Conservation (phyloP, 1,140 invertebrate genomes). For the Lerema accius region DNA sequence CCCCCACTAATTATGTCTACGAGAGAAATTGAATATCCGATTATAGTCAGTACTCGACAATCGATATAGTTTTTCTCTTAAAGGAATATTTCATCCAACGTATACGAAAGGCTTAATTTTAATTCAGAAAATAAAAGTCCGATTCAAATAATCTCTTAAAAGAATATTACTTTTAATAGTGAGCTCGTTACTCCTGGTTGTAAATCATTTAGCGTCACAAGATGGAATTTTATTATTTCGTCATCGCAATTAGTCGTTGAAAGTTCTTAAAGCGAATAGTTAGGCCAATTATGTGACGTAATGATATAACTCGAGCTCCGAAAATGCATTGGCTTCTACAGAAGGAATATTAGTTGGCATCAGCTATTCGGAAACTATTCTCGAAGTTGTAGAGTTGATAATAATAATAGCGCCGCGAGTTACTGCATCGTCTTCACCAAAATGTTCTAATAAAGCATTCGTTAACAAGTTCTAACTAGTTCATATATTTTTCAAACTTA, state of each 20-base stretch:
- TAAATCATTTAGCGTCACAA: neutral
- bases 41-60: too few relatives aligned
- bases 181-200: too few relatives aligned
- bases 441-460: constrained; percentile 11
- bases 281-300: constrained; percentile 2
- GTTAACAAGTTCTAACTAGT: constrained; percentile 1
- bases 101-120: too few relatives aligned
- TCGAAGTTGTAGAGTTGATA: constrained; percentile 20
- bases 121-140: too few relatives aligned
- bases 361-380: constrained; percentile 25
- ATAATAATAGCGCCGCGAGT: constrained; percentile 26
- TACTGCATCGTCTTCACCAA: constrained; percentile 12
- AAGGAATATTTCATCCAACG: too few relatives aligned
- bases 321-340: constrained; percentile 12
- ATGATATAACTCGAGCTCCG: constrained; percentile 1
- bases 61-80: too few relatives aligned
- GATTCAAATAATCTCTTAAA: too few relatives aligned
- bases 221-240: neutral
- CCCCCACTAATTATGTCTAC: too few relatives aligned
- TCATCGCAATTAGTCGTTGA: constrained; percentile 1
- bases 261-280: constrained; percentile 12
- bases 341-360: constrained; percentile 27
- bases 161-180: too few relatives aligned
- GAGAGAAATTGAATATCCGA: too few relatives aligned
- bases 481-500: too few relatives aligned